phyloP scores from a whole-genome alignment of 2,113 vertebrate genomes.

The Pitta sordida region DNA sequence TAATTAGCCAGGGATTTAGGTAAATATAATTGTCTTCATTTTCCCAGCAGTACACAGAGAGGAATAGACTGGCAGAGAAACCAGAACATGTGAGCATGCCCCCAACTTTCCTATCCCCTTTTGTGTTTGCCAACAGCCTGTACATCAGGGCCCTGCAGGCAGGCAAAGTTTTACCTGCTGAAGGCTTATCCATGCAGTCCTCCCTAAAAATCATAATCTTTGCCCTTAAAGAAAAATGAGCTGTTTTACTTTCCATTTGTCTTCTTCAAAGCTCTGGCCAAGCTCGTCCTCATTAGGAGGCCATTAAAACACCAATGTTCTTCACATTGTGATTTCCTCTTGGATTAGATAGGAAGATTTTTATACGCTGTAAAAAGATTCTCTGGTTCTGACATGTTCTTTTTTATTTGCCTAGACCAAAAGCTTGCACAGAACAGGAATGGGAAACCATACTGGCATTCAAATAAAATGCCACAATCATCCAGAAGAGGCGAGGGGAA shows the following conservation, averaged over 20 bases:
- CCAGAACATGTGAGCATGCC: background rate
- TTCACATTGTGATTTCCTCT: conserved; percentile 24
- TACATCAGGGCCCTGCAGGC: background rate
- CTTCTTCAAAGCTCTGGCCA: conserved; percentile 42
- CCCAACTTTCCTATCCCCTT: background rate
- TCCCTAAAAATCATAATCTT: background rate
- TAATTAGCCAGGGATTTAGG: conserved; percentile 17
- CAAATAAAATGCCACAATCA: conserved; percentile 49
- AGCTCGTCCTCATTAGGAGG: conserved; percentile 26
- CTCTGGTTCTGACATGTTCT: background rate
- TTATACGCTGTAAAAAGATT: conserved; percentile 2
- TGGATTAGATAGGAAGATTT: conserved; percentile 21
- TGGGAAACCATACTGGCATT: conserved; percentile 1
- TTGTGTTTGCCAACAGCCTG: background rate
- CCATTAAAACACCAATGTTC: conserved; percentile 4
- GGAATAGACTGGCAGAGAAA: conserved; percentile 20
- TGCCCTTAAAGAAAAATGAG: conserved; percentile 22
- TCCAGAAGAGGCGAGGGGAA: background rate
- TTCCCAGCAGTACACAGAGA: background rate
- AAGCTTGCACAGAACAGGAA: background rate
- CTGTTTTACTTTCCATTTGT: conserved; percentile 2
- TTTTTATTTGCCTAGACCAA: conserved; percentile 31
- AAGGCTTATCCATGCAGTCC: background rate
- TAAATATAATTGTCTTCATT: conserved; percentile 39
- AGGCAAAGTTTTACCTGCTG: background rate